A percentile compares a stretch with the other conserved stretches of the same genome.
Evolutionary conservation across 2,113 vertebrate species (phyloP).

Genomic region (Nyctereutes procyonoides): DNA sequence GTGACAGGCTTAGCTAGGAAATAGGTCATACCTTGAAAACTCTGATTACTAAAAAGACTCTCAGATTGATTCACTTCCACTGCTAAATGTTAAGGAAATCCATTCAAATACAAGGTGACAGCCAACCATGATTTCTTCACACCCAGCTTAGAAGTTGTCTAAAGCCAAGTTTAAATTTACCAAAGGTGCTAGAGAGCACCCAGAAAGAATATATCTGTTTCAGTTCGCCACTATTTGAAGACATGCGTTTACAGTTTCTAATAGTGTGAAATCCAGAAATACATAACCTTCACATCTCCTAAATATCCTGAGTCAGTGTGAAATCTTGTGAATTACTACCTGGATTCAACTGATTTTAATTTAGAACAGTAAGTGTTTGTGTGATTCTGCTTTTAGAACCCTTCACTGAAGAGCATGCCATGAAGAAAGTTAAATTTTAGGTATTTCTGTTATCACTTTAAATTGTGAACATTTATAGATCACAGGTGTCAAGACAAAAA

Average conservation of each 20-base stretch:
- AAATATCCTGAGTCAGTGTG: constrained; percentile 56
- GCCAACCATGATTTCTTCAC: constrained; percentile 72
- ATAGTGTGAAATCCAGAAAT: constrained; percentile 72
- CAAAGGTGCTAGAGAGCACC: constrained; percentile 63
- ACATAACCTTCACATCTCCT: constrained; percentile 57
- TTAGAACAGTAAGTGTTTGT: constrained; percentile 57
- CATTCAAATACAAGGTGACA: constrained; percentile 67
- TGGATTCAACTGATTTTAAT: constrained; percentile 48
- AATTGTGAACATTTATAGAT: constrained; percentile 47
- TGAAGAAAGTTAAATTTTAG: constrained; percentile 52
- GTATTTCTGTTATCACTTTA: constrained; percentile 55
- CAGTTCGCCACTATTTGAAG: constrained; percentile 61
- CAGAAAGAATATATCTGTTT: constrained; percentile 57
- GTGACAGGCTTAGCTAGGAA: constrained; percentile 54
- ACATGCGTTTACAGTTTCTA: constrained; percentile 68
- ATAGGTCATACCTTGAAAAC: constrained; percentile 77
- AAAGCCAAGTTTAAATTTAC: constrained; percentile 75
- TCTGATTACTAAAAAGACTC: constrained; percentile 78
- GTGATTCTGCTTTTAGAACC: constrained; percentile 52
- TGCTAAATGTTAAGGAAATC: constrained; percentile 75
- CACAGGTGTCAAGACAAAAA: constrained; percentile 42
- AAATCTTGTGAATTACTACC: constrained; percentile 63
- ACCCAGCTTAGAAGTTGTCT: constrained; percentile 69
- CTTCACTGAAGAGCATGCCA: constrained; percentile 21
- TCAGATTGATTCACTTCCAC: constrained; percentile 56